phyloP scores from a whole-genome alignment of 2,797 vertebrate species.

The Sebastes reedi region DNA sequence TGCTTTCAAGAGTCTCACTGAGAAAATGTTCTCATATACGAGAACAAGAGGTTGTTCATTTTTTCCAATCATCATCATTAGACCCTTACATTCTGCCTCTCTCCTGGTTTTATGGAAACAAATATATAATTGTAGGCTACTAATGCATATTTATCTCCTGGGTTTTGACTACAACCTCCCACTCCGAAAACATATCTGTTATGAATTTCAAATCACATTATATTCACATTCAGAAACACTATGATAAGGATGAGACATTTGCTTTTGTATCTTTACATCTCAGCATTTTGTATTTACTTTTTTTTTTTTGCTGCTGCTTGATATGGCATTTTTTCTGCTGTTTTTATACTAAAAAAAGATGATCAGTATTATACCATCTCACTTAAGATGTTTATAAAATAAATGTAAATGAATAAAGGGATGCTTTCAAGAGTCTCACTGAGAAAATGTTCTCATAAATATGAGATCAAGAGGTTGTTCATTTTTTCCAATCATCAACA shows the following conservation, averaged over 20 bases:
- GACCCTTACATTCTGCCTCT: not conserved
- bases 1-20: not conserved
- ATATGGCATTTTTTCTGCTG: not conserved
- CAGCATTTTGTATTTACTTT: no score
- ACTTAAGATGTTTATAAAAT: not conserved
- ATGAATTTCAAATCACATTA: not conserved
- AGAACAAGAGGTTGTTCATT: not conserved
- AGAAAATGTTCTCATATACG: not conserved
- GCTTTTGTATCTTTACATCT: not conserved
- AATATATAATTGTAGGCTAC: not conserved
- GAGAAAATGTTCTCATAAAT: not conserved
- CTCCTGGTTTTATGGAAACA: not conserved
- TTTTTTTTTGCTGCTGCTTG: not conserved
- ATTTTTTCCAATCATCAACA: not conserved
- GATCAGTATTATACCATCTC: not conserved
- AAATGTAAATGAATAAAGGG: not conserved
- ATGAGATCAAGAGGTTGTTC: not conserved
- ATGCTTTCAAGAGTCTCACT: not conserved
- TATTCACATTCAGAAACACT: not conserved
- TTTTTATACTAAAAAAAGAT: not conserved
- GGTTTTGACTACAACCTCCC: not conserved
- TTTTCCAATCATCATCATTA: not conserved
- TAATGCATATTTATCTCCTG: slow-evolving; percentile 9
- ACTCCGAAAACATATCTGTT: not conserved
- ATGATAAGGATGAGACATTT: not conserved